A percentile compares a stretch with the other conserved stretches of the same genome.
phyloP scores from a whole-genome alignment of 2,113 vertebrate genomes.

The Myxocyprinus asiaticus region DNA sequence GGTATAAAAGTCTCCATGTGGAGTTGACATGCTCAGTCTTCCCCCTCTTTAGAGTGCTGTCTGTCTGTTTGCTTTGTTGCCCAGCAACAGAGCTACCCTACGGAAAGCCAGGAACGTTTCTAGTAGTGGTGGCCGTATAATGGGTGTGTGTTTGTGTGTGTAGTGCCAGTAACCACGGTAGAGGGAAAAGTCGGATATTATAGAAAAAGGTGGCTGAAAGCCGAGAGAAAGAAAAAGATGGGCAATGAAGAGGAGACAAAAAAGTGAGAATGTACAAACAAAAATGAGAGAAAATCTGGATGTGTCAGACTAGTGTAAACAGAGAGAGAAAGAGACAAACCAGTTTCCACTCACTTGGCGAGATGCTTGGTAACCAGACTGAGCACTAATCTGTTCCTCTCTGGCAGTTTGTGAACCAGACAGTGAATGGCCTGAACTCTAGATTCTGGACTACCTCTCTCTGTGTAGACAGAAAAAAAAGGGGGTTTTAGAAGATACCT shows the following conservation, averaged over 20 bases:
- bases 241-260: neutral
- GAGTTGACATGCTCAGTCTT: neutral
- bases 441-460: constrained; percentile 89
- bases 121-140: constrained; percentile 3
- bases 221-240: neutral
- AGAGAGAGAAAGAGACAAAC: constrained; percentile 3
- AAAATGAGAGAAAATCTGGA: neutral
- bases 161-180: neutral
- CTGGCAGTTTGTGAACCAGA: constrained; percentile 93
- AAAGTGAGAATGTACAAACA: neutral
- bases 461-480: constrained; percentile 66
- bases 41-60: constrained; percentile 10
- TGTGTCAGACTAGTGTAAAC: neutral
- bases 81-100: constrained; percentile 40
- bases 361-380: constrained; percentile 94
- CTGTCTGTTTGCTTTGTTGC: constrained; percentile 45
- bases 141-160: constrained; percentile 19
- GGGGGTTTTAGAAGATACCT: too few species aligned
- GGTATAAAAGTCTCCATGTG: neutral
- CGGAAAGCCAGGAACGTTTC: constrained; percentile 30
- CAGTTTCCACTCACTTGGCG: constrained; percentile 84
- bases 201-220: neutral
- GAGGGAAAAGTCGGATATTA: neutral
- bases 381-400: constrained; percentile 93
- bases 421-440: constrained; percentile 90